phyloP scores from a whole-genome alignment of 2,888 invertebrate genomes.

The Eristalis pertinax region DNA sequence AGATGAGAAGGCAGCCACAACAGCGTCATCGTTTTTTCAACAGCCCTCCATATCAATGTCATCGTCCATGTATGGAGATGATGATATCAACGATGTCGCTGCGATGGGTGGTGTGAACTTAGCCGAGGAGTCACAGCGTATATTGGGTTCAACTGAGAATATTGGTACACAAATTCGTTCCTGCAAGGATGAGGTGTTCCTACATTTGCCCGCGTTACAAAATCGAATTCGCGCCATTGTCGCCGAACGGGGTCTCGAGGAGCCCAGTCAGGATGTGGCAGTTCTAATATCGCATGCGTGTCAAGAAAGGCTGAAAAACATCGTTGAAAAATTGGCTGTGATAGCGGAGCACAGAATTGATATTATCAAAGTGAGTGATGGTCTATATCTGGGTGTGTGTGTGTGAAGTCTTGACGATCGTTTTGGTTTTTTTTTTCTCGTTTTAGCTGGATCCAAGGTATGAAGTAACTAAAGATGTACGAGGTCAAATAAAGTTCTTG shows the following conservation, averaged over 20 bases:
- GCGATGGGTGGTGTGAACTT: constrained; percentile 99
- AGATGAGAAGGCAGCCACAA: constrained; percentile 82
- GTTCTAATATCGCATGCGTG: constrained; percentile 95
- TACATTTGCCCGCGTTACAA: constrained; percentile 89
- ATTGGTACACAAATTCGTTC: constrained; percentile 94
- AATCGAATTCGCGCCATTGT: constrained; percentile 89
- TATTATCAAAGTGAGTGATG: constrained; percentile 88
- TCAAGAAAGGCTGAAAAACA: constrained; percentile 94
- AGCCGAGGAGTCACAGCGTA: constrained; percentile 96
- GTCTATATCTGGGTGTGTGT: neutral
- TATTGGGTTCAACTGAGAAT: constrained; percentile 93
- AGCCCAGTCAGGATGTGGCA: constrained; percentile 92
- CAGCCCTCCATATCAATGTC: constrained; percentile 81
- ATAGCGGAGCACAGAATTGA: constrained; percentile 98
- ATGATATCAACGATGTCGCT: constrained; percentile 99
- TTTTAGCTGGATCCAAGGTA: constrained; percentile 91
- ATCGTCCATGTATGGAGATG: constrained; percentile 88
- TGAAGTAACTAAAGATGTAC: constrained; percentile 93
- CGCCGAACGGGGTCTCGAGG: constrained; percentile 90
- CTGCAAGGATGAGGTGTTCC: constrained; percentile 95
- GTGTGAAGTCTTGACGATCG: neutral
- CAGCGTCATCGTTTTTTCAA: constrained; percentile 82
- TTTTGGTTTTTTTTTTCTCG: constrained; percentile 32
- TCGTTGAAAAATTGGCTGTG: constrained; percentile 94
- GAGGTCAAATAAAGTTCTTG: constrained; percentile 96